Conservation (phyloP, 2,113 vertebrate genomes). For the Amphiprion ocellaris region DNA sequence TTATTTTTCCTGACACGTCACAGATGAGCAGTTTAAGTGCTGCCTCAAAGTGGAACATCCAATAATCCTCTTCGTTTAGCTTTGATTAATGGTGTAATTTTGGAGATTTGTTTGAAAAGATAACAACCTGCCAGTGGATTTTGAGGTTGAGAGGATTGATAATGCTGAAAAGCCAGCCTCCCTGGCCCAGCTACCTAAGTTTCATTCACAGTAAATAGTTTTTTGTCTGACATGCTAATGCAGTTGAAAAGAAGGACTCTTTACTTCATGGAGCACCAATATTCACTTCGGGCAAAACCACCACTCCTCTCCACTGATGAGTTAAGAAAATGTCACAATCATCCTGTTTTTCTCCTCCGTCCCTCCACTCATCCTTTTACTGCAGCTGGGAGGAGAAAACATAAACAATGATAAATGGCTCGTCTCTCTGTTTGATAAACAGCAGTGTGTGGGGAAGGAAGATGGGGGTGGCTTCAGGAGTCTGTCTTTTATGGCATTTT, state of each 20-base stretch:
- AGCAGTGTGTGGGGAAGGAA: conserved; percentile 21
- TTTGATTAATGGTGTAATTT: too few relatives aligned
- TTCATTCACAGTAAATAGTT: too few relatives aligned
- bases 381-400: conserved; percentile 30
- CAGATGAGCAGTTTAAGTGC: too few relatives aligned
- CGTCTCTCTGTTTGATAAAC: conserved; percentile 44
- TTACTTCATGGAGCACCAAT: not conserved
- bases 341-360: conserved; percentile 19
- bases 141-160: too few relatives aligned
- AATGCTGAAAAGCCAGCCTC: too few relatives aligned
- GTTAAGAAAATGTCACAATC: conserved; percentile 12
- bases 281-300: conserved; percentile 13
- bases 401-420: conserved; percentile 47
- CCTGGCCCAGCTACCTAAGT: too few relatives aligned
- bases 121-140: too few relatives aligned
- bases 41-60: too few relatives aligned
- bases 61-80: too few relatives aligned
- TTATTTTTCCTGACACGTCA: too few relatives aligned
- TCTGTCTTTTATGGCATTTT: conserved; percentile 11
- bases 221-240: not conserved
- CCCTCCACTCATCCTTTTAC: conserved; percentile 1
- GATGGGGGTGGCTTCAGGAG: conserved; percentile 9
- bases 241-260: not conserved
- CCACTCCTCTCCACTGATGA: not conserved
- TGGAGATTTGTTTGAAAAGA: too few relatives aligned